A percentile compares a stretch with the other conserved stretches of the same genome.
Evolutionary conservation across 1,140 invertebrate species (phyloP).

Genomic region (Drosophila insularis): DNA sequence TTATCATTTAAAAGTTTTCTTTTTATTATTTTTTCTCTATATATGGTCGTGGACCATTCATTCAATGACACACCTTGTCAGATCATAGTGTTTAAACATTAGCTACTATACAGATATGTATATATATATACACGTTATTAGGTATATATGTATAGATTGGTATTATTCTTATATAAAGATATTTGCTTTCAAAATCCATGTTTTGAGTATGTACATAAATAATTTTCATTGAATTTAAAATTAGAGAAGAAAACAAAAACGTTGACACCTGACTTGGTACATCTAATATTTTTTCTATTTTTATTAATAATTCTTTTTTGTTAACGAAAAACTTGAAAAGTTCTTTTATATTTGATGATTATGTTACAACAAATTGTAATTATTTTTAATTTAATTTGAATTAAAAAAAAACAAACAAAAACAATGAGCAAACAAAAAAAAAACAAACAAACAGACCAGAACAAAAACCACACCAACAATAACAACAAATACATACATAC

Average conservation of each 20-base stretch:
- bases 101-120: slow-evolving; percentile 11
- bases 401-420: slow-evolving; percentile 50
- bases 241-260: slow-evolving; percentile 28
- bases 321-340: slow-evolving; percentile 47
- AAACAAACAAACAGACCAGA: slow-evolving; percentile 39
- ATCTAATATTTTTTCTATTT: not conserved
- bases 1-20: slow-evolving; percentile 32
- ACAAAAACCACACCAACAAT: not conserved
- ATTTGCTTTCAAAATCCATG: slow-evolving; percentile 30
- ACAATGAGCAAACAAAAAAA: not conserved
- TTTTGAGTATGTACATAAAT: slow-evolving; percentile 42
- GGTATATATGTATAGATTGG: slow-evolving; percentile 2
- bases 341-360: slow-evolving; percentile 44
- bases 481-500: slow-evolving; percentile 5
- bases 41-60: slow-evolving; percentile 53
- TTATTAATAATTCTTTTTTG: slow-evolving; percentile 10
- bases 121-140: slow-evolving; percentile 18
- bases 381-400: slow-evolving; percentile 36
- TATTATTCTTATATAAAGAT: slow-evolving; percentile 40
- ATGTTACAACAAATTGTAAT: slow-evolving; percentile 47
- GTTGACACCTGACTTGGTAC: slow-evolving; percentile 52
- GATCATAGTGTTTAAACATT: slow-evolving; percentile 26
- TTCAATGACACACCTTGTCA: slow-evolving; percentile 25
- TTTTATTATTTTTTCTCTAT: slow-evolving; percentile 2
- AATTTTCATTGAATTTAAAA: slow-evolving; percentile 29